Evolutionary conservation across 2,888 invertebrate species (phyloP), one percentile per base, ranked within the genome.

Genomic region (Epinotia nisella): DNA sequence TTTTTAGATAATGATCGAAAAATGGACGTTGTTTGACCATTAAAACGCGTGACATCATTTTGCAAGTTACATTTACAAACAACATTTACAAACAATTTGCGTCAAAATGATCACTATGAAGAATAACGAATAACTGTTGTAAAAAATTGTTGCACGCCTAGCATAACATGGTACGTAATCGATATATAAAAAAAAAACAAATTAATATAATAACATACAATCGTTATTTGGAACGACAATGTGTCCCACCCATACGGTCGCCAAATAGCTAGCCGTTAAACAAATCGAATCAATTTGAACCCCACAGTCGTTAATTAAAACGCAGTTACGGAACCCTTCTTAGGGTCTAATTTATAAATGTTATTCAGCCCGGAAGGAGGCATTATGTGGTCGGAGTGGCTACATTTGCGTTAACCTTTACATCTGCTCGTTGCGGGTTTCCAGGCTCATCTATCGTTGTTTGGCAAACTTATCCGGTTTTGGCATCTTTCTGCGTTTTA

Each of bases 281-380:
- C 78, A 80, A 82, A 84, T 84, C 83, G 82, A 85, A 86, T 87
- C 83, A 85, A 87, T 87, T 87, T 82, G 70, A 74, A 79, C 78
- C 80, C 82, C 80, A 79, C 82, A 81, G 80, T 82, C 81, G 83
- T 85, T 87, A 85, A 86, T 88, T 87, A 85, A 86, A 85, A 82
- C 80, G 69, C 82, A 79, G 78, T 85, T 83, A 79, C 77, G 74
- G 74, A 74, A 76, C 76, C 78, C 77, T 74, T 60, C 72, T 74
- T 71, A 72, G 76, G 74, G 75, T 75, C 79, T 85, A 84, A 86
- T 87, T 85, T 82, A 80, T 79, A 76, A 81, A 79, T 79, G 81
- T 81, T 83, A 80, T 83, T 81, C 78, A 64, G 76, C 64, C 51
- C 74, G 67, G 62, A 72, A 72, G 73, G 68, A 73, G 24, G 29